These are phyloP conservation scores for Folsomia candida DNA, from an alignment of 2,888 invertebrate genomes.

Conservation along the genomic window DNA sequence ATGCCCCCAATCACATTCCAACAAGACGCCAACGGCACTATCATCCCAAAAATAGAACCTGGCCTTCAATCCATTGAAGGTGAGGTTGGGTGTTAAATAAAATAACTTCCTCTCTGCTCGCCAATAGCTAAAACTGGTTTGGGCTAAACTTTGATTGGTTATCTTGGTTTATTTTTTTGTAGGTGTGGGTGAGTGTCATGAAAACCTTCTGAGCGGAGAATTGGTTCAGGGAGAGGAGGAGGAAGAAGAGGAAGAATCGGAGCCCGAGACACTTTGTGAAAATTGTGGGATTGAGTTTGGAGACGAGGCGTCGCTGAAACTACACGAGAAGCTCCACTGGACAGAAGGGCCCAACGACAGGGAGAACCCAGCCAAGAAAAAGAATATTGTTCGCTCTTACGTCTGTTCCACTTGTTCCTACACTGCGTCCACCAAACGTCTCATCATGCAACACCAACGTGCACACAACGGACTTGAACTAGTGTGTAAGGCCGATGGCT, in stretches of 20 bases:
- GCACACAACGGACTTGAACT: constrained; percentile 56
- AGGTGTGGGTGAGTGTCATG: too few species aligned
- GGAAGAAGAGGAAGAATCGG: constrained; percentile 55
- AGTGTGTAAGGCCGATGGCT: constrained; percentile 52
- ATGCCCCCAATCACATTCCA: background rate
- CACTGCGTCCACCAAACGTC: constrained; percentile 56
- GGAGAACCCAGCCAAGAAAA: constrained; percentile 24
- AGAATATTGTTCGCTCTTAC: constrained; percentile 51
- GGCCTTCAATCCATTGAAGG: too few species aligned
- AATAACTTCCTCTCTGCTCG: too few species aligned
- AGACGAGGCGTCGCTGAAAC: constrained; percentile 58
- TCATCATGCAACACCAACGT: constrained; percentile 58
- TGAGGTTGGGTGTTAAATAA: too few species aligned
- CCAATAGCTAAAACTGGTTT: too few species aligned
- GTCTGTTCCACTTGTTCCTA: constrained; percentile 57
- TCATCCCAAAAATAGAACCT: constrained; percentile 62
- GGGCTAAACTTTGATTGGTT: too few species aligned
- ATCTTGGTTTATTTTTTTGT: too few species aligned
- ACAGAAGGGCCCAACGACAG: constrained; percentile 12
- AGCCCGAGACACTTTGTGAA: constrained; percentile 58
- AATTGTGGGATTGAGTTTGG: constrained; percentile 61
- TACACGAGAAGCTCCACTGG: constrained; percentile 57
- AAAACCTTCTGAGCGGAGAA: too few species aligned
- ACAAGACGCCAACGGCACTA: constrained; percentile 61
- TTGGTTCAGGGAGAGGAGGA: too few species aligned